Conservation (phyloP, 2,888 invertebrate genomes). For the Pilophorus perplexus region DNA sequence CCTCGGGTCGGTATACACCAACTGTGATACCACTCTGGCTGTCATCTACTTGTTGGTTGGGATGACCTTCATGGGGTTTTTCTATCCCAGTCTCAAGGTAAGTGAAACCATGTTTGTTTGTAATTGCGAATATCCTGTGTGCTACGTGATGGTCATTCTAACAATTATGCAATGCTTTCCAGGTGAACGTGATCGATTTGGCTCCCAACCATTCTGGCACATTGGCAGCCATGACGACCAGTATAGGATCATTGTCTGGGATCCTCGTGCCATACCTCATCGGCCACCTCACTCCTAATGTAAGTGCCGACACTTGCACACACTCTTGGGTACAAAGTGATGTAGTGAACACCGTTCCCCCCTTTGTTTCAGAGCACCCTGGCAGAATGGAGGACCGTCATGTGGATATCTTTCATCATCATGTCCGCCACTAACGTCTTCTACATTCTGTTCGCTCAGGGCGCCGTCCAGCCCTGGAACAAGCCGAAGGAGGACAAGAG, state of each 20-base stretch:
- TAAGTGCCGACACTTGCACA: too few species aligned
- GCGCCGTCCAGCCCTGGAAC: slow-evolving; percentile 74
- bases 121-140: too few species aligned
- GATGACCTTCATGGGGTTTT: slow-evolving; percentile 67
- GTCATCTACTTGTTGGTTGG: slow-evolving; percentile 63
- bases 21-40: slow-evolving; percentile 61
- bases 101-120: neutral
- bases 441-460: slow-evolving; percentile 70
- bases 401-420: slow-evolving; percentile 74
- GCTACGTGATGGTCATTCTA: too few species aligned
- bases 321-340: neutral
- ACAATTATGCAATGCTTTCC: too few species aligned
- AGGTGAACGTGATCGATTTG: slow-evolving; percentile 60
- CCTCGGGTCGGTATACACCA: slow-evolving; percentile 65
- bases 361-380: slow-evolving; percentile 51
- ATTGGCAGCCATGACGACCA: slow-evolving; percentile 62
- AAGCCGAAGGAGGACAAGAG: neutral
- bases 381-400: slow-evolving; percentile 71
- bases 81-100: slow-evolving; percentile 68
- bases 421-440: slow-evolving; percentile 65
- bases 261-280: slow-evolving; percentile 61
- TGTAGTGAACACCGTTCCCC: neutral
- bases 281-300: slow-evolving; percentile 59
- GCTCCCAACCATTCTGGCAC: slow-evolving; percentile 65
- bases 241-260: slow-evolving; percentile 61